Percentiles rank a stretch among this genome's conserved stretches.
These are phyloP conservation scores for Poecilobothrus nobilitatus DNA, from an alignment of 2,888 invertebrate genomes.

Conservation along the genomic window DNA sequence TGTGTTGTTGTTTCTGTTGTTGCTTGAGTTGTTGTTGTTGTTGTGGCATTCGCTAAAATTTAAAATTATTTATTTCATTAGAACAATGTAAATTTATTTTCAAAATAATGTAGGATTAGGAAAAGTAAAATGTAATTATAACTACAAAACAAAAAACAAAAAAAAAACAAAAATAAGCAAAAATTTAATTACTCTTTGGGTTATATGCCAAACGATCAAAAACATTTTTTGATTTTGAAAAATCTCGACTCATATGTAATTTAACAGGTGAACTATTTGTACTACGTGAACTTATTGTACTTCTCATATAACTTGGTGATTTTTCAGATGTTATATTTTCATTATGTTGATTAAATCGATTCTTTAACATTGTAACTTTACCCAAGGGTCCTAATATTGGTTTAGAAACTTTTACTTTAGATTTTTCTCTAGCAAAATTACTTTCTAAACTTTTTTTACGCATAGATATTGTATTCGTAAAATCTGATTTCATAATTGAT, in stretches of 20 bases:
- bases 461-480: constrained; percentile 43
- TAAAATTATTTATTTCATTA: background rate
- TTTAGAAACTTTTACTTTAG: constrained; percentile 30
- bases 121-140: no score
- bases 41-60: constrained; percentile 24
- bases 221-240: constrained; percentile 27
- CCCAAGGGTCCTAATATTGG: constrained; percentile 32
- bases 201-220: constrained; percentile 30
- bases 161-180: background rate
- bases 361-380: constrained; percentile 41
- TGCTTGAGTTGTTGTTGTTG: constrained; percentile 22
- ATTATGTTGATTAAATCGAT: constrained; percentile 31
- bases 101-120: background rate
- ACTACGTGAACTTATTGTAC: constrained; percentile 25
- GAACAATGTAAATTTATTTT: background rate
- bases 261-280: constrained; percentile 26
- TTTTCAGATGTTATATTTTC: constrained; percentile 14
- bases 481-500: constrained; percentile 41
- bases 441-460: constrained; percentile 42
- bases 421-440: constrained; percentile 36
- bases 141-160: background rate
- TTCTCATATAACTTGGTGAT: constrained; percentile 20
- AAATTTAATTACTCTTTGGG: constrained; percentile 28
- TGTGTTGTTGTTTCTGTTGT: constrained; percentile 17
- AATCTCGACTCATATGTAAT: constrained; percentile 12